Conservation (phyloP, 2,888 invertebrate species). For the Diloba caeruleocephala region DNA sequence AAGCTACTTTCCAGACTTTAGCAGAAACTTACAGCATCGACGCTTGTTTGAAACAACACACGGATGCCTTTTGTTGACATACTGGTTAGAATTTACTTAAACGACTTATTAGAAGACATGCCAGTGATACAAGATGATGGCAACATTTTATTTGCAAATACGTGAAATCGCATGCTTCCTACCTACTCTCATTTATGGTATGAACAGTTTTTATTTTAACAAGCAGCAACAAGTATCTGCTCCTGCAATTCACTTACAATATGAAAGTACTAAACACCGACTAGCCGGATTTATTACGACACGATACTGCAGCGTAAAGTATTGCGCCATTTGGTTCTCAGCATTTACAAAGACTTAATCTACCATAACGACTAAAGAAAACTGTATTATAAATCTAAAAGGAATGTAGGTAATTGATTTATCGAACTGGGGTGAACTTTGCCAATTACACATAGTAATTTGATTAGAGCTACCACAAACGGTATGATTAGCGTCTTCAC, state of each 20-base stretch:
- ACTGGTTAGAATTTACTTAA: no score
- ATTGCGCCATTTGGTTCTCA: slow-evolving; percentile 18
- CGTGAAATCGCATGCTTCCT: no score
- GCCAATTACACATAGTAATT: slow-evolving; percentile 43
- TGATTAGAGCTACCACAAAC: slow-evolving; percentile 38
- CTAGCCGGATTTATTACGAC: background rate
- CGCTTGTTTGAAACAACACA: no score
- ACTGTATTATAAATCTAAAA: background rate
- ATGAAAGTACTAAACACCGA: background rate
- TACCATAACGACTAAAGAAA: slow-evolving; percentile 1
- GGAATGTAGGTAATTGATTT: slow-evolving; percentile 13
- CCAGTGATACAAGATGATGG: no score
- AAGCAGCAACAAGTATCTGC: no score
- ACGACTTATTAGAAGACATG: no score
- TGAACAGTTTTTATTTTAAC: no score
- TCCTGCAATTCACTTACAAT: background rate
- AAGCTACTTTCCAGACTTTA: no score
- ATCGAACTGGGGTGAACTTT: slow-evolving; percentile 25
- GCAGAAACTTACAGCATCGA: no score
- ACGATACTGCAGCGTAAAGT: background rate
- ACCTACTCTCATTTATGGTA: no score
- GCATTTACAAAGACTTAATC: background rate
- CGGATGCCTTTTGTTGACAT: no score
- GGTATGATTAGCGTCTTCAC: slow-evolving; percentile 36
- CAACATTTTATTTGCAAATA: no score